Evolutionary conservation across 2,113 vertebrate species (phyloP).

Genomic region (Oryzias javanicus): DNA sequence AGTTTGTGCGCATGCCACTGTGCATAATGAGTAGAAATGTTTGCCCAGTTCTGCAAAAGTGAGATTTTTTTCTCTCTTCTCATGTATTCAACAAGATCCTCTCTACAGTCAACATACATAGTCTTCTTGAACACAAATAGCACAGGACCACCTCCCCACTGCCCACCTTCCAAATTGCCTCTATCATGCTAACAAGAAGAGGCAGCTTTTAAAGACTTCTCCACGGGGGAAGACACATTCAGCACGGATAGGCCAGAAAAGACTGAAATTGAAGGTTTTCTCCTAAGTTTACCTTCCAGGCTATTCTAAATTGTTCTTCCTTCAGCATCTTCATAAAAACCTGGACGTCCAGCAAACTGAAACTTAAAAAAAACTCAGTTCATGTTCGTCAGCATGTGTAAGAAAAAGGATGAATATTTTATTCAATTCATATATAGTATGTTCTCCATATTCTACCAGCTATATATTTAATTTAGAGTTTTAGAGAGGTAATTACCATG

Average conservation of each 20-base stretch:
- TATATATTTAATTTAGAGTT: conserved; percentile 60
- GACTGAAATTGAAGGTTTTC: conserved; percentile 14
- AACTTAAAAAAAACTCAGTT: neutral
- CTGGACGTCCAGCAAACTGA: conserved; percentile 6
- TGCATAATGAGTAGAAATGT: conserved; percentile 5
- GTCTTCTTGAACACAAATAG: conserved; percentile 41
- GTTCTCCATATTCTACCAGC: conserved; percentile 41
- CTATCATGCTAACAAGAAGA: conserved; percentile 57
- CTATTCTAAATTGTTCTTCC: conserved; percentile 3
- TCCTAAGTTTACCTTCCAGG: conserved; percentile 7
- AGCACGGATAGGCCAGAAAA: conserved; percentile 28
- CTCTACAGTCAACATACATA: conserved; percentile 44
- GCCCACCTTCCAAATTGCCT: conserved; percentile 19
- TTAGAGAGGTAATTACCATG: conserved; percentile 65
- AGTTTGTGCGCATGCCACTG: too few relatives aligned
- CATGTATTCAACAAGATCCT: conserved; percentile 43
- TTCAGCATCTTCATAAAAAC: conserved; percentile 6
- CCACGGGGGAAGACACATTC: conserved; percentile 31
- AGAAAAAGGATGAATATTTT: conserved; percentile 19
- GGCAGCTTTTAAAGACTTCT: conserved; percentile 61
- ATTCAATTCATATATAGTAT: conserved; percentile 35
- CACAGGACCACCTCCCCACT: conserved; percentile 8
- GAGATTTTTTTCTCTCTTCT: conserved; percentile 22
- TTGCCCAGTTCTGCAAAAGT: conserved; percentile 26
- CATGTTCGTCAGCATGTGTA: conserved; percentile 14